Percentiles rank a stretch among this genome's conserved stretches.
Evolutionary conservation across 1,140 invertebrate genomes (phyloP).

Genomic region (Hycleus phaleratus): DNA sequence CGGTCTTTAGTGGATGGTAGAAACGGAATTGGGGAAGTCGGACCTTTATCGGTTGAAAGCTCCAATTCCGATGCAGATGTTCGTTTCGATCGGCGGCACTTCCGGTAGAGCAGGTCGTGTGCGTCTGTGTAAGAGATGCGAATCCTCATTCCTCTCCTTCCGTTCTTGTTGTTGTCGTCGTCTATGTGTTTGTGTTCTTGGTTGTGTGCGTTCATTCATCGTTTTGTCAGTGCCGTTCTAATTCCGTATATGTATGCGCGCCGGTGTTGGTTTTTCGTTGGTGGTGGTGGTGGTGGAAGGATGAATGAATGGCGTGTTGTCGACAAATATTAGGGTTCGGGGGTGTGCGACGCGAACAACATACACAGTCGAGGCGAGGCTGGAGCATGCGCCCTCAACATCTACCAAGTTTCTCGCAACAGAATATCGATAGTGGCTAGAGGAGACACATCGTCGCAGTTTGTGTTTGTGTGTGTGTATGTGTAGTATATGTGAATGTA

Average conservation of each 20-base stretch:
- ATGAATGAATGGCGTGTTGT: conserved; percentile 40
- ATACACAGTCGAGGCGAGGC: conserved; percentile 28
- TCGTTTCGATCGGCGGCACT: not conserved
- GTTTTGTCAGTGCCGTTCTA: conserved; percentile 39
- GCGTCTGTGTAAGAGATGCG: conserved; percentile 10
- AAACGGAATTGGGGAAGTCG: not conserved
- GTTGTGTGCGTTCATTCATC: conserved; percentile 19
- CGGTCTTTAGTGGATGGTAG: not conserved
- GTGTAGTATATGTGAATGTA: too few relatives aligned
- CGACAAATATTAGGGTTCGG: conserved; percentile 31
- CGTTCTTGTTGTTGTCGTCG: too few relatives aligned
- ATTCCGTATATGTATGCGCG: conserved; percentile 47
- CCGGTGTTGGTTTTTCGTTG: conserved; percentile 40
- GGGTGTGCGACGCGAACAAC: conserved; percentile 19
- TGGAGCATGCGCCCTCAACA: conserved; percentile 43
- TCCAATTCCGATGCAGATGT: conserved; percentile 12
- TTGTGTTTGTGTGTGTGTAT: too few relatives aligned
- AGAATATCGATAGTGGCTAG: too few relatives aligned
- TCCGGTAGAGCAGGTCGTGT: conserved; percentile 22
- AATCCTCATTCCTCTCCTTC: conserved; percentile 13
- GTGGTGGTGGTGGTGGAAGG: conserved; percentile 12
- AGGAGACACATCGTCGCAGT: too few relatives aligned
- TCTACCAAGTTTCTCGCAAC: too few relatives aligned
- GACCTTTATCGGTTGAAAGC: not conserved
- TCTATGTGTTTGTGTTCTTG: too few relatives aligned